phyloP scores from a whole-genome alignment of 2,797 vertebrate species.

The Smutsia temminckii region DNA sequence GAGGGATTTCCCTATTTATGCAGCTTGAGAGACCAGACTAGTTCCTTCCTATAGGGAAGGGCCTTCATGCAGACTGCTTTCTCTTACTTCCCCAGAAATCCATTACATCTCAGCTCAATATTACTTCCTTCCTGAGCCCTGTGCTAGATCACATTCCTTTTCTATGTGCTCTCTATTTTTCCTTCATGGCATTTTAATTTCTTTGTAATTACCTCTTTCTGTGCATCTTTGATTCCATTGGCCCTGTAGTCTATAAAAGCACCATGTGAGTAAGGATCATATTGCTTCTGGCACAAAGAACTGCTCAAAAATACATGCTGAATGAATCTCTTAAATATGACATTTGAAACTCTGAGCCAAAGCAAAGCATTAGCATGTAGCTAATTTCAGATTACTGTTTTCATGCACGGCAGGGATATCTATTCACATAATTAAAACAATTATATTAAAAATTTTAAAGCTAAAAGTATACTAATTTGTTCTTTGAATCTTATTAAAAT shows the following conservation, averaged over 20 bases:
- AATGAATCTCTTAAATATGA: neutral
- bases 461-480: neutral
- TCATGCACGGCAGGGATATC: neutral
- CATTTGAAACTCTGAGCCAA: neutral
- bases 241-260: neutral
- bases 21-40: neutral
- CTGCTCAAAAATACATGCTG: neutral
- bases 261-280: neutral
- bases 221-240: neutral
- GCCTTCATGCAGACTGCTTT: neutral
- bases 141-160: neutral
- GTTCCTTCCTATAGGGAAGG: neutral
- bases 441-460: neutral
- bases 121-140: neutral
- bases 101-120: neutral
- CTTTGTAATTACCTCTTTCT: neutral
- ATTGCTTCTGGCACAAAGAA: neutral
- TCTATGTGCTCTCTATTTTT: neutral
- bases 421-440: neutral
- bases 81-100: neutral
- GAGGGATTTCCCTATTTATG: neutral
- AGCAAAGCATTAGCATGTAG: neutral
- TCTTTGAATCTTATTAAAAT: slow-evolving; percentile 6
- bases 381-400: neutral
- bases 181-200: neutral